Conservation (phyloP, 2,113 vertebrate genomes). For the Motacilla alba region DNA sequence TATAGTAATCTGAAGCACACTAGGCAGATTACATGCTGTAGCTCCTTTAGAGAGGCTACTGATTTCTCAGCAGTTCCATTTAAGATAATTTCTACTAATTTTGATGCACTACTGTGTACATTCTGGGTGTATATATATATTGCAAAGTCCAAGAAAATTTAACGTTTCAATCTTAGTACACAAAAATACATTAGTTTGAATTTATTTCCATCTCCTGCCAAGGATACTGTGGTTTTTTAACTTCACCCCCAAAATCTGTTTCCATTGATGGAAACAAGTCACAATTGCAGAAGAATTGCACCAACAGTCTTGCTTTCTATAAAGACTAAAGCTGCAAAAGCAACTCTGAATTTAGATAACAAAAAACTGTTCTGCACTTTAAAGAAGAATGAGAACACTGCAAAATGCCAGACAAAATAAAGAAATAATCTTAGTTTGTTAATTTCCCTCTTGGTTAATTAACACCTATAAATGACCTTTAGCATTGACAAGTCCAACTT, state of each 20-base stretch:
- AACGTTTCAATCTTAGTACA: neutral
- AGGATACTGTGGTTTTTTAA: neutral
- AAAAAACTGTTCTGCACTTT: neutral
- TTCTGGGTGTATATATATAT: neutral
- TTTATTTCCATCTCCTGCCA: neutral
- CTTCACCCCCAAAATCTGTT: neutral
- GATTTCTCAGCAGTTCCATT: neutral
- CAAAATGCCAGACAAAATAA: slow-evolving; percentile 76
- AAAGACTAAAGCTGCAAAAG: neutral
- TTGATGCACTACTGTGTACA: neutral
- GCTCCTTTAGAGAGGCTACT: neutral
- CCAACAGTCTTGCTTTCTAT: neutral
- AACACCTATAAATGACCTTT: slow-evolving; percentile 84
- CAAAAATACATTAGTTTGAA: neutral
- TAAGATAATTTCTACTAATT: neutral
- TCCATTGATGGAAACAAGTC: neutral
- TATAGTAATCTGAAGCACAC: neutral
- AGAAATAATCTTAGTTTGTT: slow-evolving; percentile 74
- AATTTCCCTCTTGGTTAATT: slow-evolving; percentile 90
- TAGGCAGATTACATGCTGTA: neutral
- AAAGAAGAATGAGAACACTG: neutral
- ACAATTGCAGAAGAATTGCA: neutral
- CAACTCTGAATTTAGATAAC: neutral
- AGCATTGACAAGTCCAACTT: slow-evolving; percentile 78
- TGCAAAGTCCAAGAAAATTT: neutral